These are phyloP conservation scores for Cichladusa arquata DNA, from an alignment of 2,113 vertebrate species.

Conservation along the genomic window DNA sequence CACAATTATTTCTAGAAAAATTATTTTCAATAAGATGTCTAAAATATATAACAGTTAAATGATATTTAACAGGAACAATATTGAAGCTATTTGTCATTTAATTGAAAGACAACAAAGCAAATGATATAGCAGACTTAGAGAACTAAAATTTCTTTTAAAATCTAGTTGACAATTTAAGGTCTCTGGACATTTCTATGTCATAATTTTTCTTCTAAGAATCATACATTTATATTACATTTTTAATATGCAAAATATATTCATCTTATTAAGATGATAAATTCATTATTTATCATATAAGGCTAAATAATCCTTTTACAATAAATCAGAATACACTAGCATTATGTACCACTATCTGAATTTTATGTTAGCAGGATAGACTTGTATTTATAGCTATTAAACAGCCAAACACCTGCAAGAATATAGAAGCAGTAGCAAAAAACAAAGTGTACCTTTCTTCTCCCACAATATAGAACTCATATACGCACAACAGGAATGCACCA, in stretches of 20 bases:
- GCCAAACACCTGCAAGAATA: not conserved
- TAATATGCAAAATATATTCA: not conserved
- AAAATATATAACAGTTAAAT: not conserved
- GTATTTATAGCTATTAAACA: not conserved
- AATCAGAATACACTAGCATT: not conserved
- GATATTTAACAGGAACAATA: not conserved
- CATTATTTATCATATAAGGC: not conserved
- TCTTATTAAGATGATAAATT: not conserved
- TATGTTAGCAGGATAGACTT: not conserved
- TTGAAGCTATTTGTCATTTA: not conserved
- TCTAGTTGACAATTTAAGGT: not conserved
- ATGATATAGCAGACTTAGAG: not conserved
- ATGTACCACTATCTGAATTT: not conserved
- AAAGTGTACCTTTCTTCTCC: not conserved
- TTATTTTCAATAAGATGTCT: not conserved
- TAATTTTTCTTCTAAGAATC: not conserved
- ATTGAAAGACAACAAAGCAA: not conserved
- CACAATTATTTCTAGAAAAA: not conserved
- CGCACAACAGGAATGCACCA: not conserved
- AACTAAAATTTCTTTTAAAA: not conserved
- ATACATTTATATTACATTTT: not conserved
- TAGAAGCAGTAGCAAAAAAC: not conserved
- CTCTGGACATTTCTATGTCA: not conserved
- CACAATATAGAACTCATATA: rapidly evolving
- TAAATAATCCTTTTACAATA: not conserved